Percentiles rank a stretch among this genome's conserved stretches.
Evolutionary conservation across 2,797 vertebrate genomes (phyloP).

Genomic region (Lemur catta): DNA sequence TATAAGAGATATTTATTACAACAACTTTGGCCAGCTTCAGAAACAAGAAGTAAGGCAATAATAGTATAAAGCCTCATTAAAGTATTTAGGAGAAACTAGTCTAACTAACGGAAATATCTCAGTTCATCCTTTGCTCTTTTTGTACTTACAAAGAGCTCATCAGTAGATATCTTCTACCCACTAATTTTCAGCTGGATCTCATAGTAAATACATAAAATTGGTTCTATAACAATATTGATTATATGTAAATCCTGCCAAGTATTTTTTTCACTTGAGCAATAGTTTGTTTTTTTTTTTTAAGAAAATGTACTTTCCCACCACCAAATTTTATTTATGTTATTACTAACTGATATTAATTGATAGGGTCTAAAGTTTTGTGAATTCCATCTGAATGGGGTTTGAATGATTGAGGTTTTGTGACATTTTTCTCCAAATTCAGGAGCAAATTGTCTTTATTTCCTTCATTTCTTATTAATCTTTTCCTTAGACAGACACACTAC

Average conservation of each 20-base stretch:
- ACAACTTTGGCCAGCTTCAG: background rate
- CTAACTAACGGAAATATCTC: background rate
- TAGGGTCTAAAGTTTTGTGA: background rate
- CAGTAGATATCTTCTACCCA: background rate
- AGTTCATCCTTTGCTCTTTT: background rate
- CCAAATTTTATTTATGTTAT: background rate
- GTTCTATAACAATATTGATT: background rate
- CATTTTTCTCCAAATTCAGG: background rate
- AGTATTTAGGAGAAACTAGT: background rate
- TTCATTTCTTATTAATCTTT: background rate
- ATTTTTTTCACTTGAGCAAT: conserved; percentile 1
- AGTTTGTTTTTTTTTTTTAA: background rate
- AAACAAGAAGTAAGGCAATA: background rate
- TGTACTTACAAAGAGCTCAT: background rate
- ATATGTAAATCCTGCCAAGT: background rate
- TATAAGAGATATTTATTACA: background rate
- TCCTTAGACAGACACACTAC: background rate
- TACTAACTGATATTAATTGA: background rate
- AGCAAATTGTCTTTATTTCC: background rate
- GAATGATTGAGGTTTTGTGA: background rate
- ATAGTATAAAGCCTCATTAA: background rate
- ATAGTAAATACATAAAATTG: background rate
- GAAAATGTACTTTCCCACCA: background rate
- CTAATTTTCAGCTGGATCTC: background rate
- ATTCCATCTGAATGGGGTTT: background rate